Evolutionary conservation across 2,113 vertebrate species (phyloP).

Genomic region (Phalacrocorax brasilianus): DNA sequence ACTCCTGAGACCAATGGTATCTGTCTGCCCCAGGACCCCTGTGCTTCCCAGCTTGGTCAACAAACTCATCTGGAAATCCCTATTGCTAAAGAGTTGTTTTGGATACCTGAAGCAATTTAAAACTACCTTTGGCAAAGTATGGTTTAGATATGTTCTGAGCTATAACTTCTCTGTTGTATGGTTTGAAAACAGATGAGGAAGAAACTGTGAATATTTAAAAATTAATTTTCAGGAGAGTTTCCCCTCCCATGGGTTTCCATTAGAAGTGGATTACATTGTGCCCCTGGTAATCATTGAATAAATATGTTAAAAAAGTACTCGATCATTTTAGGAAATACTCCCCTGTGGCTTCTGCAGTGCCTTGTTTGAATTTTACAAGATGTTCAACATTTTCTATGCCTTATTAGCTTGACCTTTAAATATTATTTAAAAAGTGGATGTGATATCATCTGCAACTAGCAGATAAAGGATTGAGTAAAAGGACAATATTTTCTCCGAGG

Average conservation of each 20-base stretch:
- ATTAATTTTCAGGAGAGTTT: not conserved
- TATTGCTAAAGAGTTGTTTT: not conserved
- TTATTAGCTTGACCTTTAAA: slow-evolving; percentile 67
- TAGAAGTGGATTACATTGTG: not conserved
- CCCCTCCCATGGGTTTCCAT: not conserved
- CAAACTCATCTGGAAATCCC: not conserved
- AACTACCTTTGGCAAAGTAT: not conserved
- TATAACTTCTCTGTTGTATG: not conserved
- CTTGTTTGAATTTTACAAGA: slow-evolving; percentile 63
- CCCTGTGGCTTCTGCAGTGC: slow-evolving; percentile 3
- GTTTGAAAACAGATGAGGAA: not conserved
- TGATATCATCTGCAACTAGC: slow-evolving; percentile 21
- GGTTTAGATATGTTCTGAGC: not conserved
- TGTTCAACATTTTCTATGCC: slow-evolving; percentile 52
- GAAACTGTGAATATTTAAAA: not conserved
- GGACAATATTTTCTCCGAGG: not conserved
- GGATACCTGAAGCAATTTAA: not conserved
- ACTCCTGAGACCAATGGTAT: accelerated
- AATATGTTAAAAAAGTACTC: slow-evolving; percentile 45
- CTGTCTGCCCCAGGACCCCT: not conserved
- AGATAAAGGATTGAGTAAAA: slow-evolving; percentile 20
- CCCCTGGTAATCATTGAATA: slow-evolving; percentile 49
- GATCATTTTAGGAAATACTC: slow-evolving; percentile 39
- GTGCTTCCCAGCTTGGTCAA: not conserved
- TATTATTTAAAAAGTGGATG: slow-evolving; percentile 49